A percentile compares a stretch with the other conserved stretches of the same genome.
phyloP scores from a whole-genome alignment of 2,113 vertebrate genomes.

The Amblyornis subalaris region DNA sequence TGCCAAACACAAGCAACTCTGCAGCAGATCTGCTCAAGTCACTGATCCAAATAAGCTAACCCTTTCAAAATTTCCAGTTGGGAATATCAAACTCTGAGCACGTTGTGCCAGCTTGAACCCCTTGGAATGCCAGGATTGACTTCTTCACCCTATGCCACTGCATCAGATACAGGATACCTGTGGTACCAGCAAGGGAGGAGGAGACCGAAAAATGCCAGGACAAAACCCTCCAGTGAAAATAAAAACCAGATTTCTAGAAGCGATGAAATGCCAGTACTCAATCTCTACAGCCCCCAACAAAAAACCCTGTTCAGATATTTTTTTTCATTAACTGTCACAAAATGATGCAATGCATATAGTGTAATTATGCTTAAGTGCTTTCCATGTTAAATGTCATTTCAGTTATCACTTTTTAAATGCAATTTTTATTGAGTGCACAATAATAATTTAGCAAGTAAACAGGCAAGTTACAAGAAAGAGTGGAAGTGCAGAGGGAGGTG shows the following conservation, averaged over 20 bases:
- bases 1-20: not conserved
- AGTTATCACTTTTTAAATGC: slow-evolving; percentile 75
- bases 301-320: slow-evolving; percentile 6
- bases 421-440: slow-evolving; percentile 74
- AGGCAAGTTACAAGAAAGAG: slow-evolving; percentile 62
- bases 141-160: not conserved
- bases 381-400: slow-evolving; percentile 76
- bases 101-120: fast-evolving
- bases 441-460: slow-evolving; percentile 70
- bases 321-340: slow-evolving; percentile 66
- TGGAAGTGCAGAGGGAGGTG: slow-evolving; percentile 46
- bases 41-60: not conserved
- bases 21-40: not conserved
- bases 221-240: not conserved
- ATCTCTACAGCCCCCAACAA: slow-evolving; percentile 1
- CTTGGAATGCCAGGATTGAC: not conserved
- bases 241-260: not conserved
- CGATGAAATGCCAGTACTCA: slow-evolving; percentile 3
- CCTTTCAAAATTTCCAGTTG: not conserved
- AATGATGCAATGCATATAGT: slow-evolving; percentile 73
- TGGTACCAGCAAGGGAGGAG: not conserved
- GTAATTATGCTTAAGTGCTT: slow-evolving; percentile 78
- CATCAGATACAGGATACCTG: not conserved
- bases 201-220: not conserved
- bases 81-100: not conserved